Evolutionary conservation across 2,113 vertebrate species (phyloP).

Genomic region (Chloebia gouldiae): DNA sequence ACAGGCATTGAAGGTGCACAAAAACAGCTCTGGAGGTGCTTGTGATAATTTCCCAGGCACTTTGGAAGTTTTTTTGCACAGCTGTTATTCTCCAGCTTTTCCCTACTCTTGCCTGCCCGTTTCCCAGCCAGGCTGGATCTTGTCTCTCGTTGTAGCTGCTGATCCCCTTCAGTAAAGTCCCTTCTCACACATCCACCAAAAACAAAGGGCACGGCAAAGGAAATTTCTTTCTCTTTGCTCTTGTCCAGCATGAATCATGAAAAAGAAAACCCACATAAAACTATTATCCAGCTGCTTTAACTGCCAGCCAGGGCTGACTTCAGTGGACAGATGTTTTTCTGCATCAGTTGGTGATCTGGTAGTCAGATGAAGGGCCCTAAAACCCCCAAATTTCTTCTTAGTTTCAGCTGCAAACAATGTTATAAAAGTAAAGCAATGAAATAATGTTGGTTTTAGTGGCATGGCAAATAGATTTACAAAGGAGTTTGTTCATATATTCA

Average conservation of each 20-base stretch:
- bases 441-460: neutral
- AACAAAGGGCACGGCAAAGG: neutral
- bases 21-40: neutral
- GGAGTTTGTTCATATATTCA: neutral
- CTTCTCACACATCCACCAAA: neutral
- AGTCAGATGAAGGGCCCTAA: neutral
- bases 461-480: neutral
- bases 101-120: neutral
- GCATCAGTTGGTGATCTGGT: neutral
- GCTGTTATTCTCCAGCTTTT: neutral
- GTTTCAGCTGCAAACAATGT: neutral
- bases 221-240: neutral
- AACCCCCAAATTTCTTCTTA: neutral
- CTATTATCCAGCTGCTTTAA: neutral
- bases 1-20: neutral
- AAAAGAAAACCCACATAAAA: neutral
- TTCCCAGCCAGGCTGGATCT: neutral
- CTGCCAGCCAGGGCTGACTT: neutral
- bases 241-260: neutral
- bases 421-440: neutral
- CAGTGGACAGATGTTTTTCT: neutral
- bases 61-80: neutral
- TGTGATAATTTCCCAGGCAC: neutral
- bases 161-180: neutral
- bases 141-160: fast-evolving